Percentiles rank a stretch among this genome's conserved stretches.
Evolutionary conservation across 1,140 invertebrate genomes (phyloP).

Genomic region (Tribolium castaneum): DNA sequence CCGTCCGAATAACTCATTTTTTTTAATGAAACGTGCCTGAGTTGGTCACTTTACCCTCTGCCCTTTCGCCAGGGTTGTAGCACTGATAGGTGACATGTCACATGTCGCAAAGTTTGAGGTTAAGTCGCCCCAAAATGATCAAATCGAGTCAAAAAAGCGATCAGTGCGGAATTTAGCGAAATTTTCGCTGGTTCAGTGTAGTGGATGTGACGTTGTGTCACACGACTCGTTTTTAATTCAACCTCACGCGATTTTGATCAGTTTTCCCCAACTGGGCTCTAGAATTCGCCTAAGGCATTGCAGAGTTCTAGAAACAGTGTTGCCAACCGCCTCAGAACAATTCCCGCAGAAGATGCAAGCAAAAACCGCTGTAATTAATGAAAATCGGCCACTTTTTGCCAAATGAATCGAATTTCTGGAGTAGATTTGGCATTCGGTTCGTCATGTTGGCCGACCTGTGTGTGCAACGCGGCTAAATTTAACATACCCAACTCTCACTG

Average conservation of each 20-base stretch:
- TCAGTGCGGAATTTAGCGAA: not conserved
- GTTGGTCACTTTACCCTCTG: too few species aligned
- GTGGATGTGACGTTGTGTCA: not conserved
- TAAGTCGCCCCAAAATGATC: not conserved
- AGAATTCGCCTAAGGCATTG: not conserved
- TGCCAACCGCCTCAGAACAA: too few species aligned
- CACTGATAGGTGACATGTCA: conserved; percentile 25
- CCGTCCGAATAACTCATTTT: too few species aligned
- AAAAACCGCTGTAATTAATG: too few species aligned
- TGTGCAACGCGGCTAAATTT: conserved; percentile 30
- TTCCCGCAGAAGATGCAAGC: too few species aligned
- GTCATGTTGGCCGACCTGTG: not conserved
- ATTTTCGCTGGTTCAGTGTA: not conserved
- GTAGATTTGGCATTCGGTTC: not conserved
- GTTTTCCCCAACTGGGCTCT: not conserved
- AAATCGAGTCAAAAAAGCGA: not conserved
- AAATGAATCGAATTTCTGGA: too few species aligned
- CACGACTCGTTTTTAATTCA: not conserved
- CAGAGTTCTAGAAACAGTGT: not conserved
- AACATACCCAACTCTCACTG: conserved; percentile 6
- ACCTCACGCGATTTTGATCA: not conserved
- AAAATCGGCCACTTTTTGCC: too few species aligned
- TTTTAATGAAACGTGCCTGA: too few species aligned
- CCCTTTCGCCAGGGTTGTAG: conserved; percentile 14
- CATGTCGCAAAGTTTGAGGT: conserved; percentile 38